Evolutionary conservation across 2,113 vertebrate species (phyloP).

Genomic region (Cyprinodon brontotheroides): DNA sequence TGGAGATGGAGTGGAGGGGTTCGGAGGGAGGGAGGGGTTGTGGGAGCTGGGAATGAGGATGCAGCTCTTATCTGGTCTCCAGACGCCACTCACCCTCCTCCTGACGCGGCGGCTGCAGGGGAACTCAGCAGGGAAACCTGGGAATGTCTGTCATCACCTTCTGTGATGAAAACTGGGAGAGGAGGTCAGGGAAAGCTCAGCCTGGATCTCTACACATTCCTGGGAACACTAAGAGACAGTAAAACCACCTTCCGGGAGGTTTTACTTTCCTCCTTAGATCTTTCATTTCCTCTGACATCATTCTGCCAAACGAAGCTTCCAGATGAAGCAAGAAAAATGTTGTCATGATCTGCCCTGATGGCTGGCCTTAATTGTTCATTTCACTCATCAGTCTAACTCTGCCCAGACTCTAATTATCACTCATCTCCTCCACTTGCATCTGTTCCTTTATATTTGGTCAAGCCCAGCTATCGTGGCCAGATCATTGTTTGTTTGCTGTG

Average conservation of each 20-base stretch:
- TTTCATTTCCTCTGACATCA: no score
- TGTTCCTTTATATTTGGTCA: no score
- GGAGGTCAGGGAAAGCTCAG: background rate
- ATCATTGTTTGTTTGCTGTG: no score
- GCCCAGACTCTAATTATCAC: no score
- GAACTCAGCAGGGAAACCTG: constrained; percentile 1
- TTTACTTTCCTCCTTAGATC: no score
- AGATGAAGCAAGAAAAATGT: no score
- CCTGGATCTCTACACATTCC: background rate
- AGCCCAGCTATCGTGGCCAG: no score
- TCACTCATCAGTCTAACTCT: no score
- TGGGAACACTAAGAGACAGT: background rate
- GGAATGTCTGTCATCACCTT: constrained; percentile 9
- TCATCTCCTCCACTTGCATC: no score
- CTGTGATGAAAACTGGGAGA: constrained; percentile 19
- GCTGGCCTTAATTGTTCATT: no score
- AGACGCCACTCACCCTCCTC: background rate
- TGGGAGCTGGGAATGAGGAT: constrained; percentile 1
- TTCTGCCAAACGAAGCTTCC: no score
- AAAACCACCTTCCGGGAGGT: background rate
- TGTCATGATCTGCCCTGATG: no score
- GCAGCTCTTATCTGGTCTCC: constrained; percentile 20
- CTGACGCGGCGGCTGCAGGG: constrained; percentile 6
- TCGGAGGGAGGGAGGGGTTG: background rate
- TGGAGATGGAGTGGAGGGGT: constrained; percentile 19